These are phyloP conservation scores for Lithodes maja DNA, from an alignment of 2,888 invertebrate genomes.

Conservation along the genomic window DNA sequence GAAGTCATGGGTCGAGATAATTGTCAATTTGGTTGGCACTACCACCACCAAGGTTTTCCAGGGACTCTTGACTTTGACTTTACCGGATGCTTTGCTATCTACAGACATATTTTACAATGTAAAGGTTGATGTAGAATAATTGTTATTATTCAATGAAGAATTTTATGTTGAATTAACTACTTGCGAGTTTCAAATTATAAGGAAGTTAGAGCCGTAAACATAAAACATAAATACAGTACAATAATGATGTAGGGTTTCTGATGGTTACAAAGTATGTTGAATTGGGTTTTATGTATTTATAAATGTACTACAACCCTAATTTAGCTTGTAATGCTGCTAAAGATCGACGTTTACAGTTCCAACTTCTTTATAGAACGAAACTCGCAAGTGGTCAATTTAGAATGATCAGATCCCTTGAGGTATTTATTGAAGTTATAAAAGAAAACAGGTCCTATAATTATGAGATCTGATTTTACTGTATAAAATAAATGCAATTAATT, in stretches of 20 bases:
- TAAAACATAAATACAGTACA: no score
- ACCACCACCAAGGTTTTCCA: no score
- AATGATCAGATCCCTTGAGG: background rate
- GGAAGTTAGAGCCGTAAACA: no score
- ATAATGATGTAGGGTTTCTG: no score
- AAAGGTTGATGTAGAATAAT: slow-evolving; percentile 12
- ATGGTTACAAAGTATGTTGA: no score
- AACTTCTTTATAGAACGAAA: no score
- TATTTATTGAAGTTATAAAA: background rate
- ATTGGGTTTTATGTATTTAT: no score
- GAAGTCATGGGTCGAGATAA: background rate
- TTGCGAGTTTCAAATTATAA: no score
- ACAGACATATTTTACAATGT: slow-evolving; percentile 3
- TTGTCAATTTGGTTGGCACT: background rate
- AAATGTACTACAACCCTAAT: no score
- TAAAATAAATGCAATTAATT: background rate
- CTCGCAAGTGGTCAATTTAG: no score
- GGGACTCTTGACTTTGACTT: background rate
- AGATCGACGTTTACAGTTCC: no score
- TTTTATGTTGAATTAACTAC: background rate
- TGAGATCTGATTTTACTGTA: slow-evolving; percentile 17
- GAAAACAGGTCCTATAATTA: background rate
- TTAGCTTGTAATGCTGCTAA: no score
- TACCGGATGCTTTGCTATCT: slow-evolving; percentile 1
- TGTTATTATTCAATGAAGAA: background rate